phyloP scores from a whole-genome alignment of 2,888 invertebrate genomes.

The Steinernema hermaphroditum region DNA sequence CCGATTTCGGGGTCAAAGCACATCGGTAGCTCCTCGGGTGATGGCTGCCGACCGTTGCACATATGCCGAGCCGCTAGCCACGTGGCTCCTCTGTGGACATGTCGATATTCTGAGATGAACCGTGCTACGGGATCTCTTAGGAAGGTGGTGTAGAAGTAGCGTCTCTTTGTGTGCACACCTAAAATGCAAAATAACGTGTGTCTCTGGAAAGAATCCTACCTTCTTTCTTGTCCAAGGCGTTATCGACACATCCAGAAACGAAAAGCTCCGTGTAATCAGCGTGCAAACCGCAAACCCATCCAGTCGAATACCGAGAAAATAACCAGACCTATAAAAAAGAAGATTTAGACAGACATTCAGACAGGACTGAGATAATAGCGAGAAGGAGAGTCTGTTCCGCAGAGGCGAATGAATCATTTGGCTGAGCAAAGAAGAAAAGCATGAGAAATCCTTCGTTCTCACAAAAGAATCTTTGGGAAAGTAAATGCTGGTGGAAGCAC shows the following conservation, averaged over 20 bases:
- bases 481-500: too few species aligned
- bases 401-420: too few species aligned
- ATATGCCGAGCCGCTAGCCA: slow-evolving; percentile 68
- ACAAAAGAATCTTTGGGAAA: too few species aligned
- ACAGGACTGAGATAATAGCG: too few species aligned
- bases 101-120: slow-evolving; percentile 93
- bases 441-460: too few species aligned
- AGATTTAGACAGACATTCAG: not conserved
- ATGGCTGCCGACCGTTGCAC: slow-evolving; percentile 72
- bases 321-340: slow-evolving; percentile 78
- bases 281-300: slow-evolving; percentile 89
- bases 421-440: too few species aligned
- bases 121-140: slow-evolving; percentile 88
- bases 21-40: slow-evolving; percentile 79
- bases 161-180: slow-evolving; percentile 66
- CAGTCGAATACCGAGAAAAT: slow-evolving; percentile 93
- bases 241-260: slow-evolving; percentile 82
- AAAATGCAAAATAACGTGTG: slow-evolving; percentile 38
- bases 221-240: slow-evolving; percentile 86
- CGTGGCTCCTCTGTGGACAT: slow-evolving; percentile 79
- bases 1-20: slow-evolving; percentile 68
- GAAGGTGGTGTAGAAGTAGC: slow-evolving; percentile 94
- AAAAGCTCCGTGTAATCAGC: slow-evolving; percentile 89
- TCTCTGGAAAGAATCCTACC: slow-evolving; percentile 39
- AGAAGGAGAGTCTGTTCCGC: too few species aligned